Base-by-base conservation (phyloP, 1,140 invertebrate species). In the Coelopa frigida region DNA sequence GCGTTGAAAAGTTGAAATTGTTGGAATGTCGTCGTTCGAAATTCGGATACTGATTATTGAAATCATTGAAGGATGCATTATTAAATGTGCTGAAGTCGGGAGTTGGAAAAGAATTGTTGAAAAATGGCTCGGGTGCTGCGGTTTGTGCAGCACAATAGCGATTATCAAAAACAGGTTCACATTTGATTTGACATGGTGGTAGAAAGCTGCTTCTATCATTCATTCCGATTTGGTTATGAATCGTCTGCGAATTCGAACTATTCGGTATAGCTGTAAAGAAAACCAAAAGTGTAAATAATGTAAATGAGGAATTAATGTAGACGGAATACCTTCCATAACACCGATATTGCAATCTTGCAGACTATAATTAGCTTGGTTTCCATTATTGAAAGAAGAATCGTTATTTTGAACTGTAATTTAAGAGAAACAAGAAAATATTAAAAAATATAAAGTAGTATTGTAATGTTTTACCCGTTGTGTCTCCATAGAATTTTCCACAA, bases 281-380 rank as follows among this genome's bases (percentile, higher is more conserved):
- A 5, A 11, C n/a, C n/a, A 29, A 8, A 29, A 29, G 27, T 29
- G n/a, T 29, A 29, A 29, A 8, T 29, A 29, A 29, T 29, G n/a
- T 8, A 29, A 7, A 29, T 8, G 7, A 29, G n/a, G n/a, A 29
- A 29, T 7, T n/a, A n/a, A n/a, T 22, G 6, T 22, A 23, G 1
- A 21, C 17, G 8, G 49, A 54, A 57, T 48, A 63, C 60, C 58
- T 50, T 63, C 60, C 42, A 63, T 63, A 18, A 58, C 56, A 6
- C 46, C 61, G 60, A 63, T 63, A 21, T 58, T 54, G 17, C 60
- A 63, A 20, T 63, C 60, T 45, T 63, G 61, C 8, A 63, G 48
- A 39, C 63, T 63, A 36, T 63, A 63, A 50, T 61, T 63, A 12
- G 48, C 17, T 17, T 61, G 53, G 20, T 48, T 54, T 7, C 27